Conservation (phyloP, 2,113 vertebrate genomes). For the Python bivittatus region DNA sequence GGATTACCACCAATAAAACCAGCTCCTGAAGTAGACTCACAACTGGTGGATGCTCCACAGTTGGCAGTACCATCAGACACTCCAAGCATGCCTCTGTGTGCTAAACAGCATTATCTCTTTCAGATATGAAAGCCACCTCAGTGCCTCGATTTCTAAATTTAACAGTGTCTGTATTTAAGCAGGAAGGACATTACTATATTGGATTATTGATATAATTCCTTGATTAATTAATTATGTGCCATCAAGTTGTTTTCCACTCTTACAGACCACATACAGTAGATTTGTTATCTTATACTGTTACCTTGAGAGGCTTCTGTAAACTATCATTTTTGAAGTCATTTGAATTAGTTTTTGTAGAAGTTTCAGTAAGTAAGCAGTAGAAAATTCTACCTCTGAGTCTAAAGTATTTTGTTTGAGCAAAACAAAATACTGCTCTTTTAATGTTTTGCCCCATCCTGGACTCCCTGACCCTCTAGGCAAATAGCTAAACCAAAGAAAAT, state of each 20-base stretch:
- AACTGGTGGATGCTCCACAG: neutral
- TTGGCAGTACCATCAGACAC: neutral
- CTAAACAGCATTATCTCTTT: no score
- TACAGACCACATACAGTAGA: neutral
- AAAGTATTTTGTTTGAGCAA: no score
- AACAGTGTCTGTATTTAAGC: neutral
- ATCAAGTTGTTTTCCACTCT: neutral
- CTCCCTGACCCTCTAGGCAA: no score
- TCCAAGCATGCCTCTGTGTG: neutral
- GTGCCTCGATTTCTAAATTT: neutral
- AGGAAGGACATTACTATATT: neutral
- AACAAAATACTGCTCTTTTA: no score
- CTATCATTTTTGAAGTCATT: no score
- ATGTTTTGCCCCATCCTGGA: no score
- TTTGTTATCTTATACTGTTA: neutral
- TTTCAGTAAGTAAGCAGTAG: no score
- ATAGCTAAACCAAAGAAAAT: no score
- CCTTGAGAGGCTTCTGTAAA: no score
- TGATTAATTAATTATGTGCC: neutral
- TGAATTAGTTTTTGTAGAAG: no score
- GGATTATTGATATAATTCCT: neutral
- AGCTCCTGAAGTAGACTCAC: neutral
- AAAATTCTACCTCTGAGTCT: no score
- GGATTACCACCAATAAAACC: neutral
- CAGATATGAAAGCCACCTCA: no score